phyloP scores from a whole-genome alignment of 2,888 invertebrate species.

The Troilus luridus region DNA sequence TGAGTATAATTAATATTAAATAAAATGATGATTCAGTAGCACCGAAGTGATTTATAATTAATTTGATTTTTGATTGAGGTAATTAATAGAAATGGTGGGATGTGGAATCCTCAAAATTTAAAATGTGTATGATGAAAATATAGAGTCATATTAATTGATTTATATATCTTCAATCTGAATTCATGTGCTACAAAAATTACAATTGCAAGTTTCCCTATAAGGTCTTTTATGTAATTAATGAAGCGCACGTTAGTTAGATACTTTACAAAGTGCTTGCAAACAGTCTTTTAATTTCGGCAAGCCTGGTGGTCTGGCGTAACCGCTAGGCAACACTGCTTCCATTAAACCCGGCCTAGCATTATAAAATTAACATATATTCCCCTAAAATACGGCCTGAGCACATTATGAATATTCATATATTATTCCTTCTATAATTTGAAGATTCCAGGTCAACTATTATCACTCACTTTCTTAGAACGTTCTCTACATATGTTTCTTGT shows the following conservation, averaged over 20 bases:
- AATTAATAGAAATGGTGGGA: no score
- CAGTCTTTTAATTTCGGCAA: not conserved
- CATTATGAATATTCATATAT: constrained; percentile 13
- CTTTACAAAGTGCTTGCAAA: constrained; percentile 1
- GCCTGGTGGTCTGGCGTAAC: not conserved
- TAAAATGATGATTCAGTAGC: no score
- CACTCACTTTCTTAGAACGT: not conserved
- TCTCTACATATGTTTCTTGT: not conserved
- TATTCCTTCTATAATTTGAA: not conserved
- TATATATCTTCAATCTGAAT: not conserved
- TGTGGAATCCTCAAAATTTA: no score
- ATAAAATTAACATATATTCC: constrained; percentile 34
- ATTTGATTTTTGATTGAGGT: no score
- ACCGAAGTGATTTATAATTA: no score
- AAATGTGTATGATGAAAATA: no score
- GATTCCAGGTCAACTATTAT: not conserved
- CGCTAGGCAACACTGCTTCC: not conserved
- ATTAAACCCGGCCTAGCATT: constrained; percentile 17
- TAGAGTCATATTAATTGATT: no score
- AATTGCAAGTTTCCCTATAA: not conserved
- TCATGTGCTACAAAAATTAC: not conserved
- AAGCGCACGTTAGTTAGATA: not conserved
- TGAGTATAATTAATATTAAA: no score
- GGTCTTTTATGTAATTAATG: not conserved
- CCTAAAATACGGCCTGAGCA: not conserved